These are phyloP conservation scores for Zaprionus davidi DNA, from an alignment of 1,140 invertebrate genomes.

Conservation along the genomic window DNA sequence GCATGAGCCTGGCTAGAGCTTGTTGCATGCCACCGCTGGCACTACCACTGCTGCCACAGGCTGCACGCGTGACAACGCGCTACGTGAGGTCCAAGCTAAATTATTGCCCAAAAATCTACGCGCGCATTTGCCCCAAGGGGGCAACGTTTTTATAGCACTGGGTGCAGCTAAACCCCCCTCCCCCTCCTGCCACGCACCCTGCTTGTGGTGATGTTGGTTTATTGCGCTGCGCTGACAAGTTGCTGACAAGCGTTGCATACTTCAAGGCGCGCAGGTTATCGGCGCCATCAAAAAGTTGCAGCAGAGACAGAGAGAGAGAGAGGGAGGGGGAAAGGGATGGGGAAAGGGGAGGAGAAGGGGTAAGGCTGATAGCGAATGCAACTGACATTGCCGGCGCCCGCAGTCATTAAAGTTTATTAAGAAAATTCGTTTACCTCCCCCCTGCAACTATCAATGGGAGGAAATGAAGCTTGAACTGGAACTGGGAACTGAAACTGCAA, in stretches of 20 bases:
- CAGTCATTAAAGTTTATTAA: constrained; percentile 82
- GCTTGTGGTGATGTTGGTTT: not conserved
- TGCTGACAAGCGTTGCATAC: constrained; percentile 50
- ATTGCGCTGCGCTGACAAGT: constrained; percentile 18
- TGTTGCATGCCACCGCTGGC: constrained; percentile 50
- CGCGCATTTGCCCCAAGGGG: constrained; percentile 30
- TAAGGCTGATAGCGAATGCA: constrained; percentile 8
- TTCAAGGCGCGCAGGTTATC: constrained; percentile 56
- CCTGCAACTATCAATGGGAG: not conserved
- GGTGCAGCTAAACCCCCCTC: too few species aligned
- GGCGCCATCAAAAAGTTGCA: constrained; percentile 70
- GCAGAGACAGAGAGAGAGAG: not conserved
- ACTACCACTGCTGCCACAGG: not conserved
- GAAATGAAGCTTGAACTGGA: constrained; percentile 5
- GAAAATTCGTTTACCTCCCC: constrained; percentile 49
- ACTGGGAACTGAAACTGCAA: not conserved
- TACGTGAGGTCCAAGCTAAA: constrained; percentile 76
- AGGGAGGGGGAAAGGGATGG: not conserved
- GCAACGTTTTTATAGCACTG: not conserved
- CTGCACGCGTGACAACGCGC: constrained; percentile 65
- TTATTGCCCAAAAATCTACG: constrained; percentile 71
- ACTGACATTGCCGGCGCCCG: constrained; percentile 61
- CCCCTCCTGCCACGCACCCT: not conserved
- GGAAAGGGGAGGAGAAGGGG: constrained; percentile 22
- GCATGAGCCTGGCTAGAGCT: constrained; percentile 56